Percentiles rank a stretch among this genome's conserved stretches.
These are phyloP conservation scores for Sciaenops ocellatus DNA, from an alignment of 2,797 vertebrate genomes.

Conservation along the genomic window DNA sequence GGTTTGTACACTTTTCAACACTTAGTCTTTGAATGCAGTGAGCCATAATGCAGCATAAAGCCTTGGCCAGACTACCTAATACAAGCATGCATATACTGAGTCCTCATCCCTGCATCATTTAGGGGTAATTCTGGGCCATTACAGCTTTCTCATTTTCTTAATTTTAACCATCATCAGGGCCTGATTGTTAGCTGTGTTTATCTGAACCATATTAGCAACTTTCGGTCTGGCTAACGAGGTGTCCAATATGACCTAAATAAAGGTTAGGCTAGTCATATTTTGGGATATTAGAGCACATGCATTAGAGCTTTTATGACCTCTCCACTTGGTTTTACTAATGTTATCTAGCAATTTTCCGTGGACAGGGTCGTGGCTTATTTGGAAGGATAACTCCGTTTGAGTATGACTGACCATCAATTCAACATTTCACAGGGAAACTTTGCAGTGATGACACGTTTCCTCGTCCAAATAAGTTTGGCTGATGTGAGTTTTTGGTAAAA, in stretches of 20 bases:
- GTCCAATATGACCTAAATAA: not conserved
- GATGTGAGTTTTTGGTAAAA: too few species aligned
- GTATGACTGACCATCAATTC: too few species aligned
- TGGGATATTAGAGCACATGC: not conserved
- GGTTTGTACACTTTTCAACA: constrained; percentile 38
- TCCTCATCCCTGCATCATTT: not conserved
- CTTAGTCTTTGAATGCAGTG: constrained; percentile 18
- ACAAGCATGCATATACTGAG: not conserved
- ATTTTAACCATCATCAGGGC: not conserved
- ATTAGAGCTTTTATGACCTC: not conserved
- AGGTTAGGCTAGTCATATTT: not conserved
- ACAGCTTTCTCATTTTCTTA: not conserved
- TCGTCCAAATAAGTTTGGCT: not conserved
- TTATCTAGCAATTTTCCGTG: too few species aligned
- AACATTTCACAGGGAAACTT: not conserved
- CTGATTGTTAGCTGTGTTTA: too few species aligned
- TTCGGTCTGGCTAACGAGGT: too few species aligned
- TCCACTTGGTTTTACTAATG: not conserved
- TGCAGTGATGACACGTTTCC: not conserved
- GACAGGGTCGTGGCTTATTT: not conserved
- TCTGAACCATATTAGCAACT: too few species aligned
- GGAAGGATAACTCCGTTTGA: not conserved
- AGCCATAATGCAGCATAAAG: not conserved
- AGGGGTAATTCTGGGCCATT: not conserved
- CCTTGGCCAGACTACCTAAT: not conserved